Base-by-base conservation (phyloP, 2,888 invertebrate genomes). In the Tenthredo amoena region DNA sequence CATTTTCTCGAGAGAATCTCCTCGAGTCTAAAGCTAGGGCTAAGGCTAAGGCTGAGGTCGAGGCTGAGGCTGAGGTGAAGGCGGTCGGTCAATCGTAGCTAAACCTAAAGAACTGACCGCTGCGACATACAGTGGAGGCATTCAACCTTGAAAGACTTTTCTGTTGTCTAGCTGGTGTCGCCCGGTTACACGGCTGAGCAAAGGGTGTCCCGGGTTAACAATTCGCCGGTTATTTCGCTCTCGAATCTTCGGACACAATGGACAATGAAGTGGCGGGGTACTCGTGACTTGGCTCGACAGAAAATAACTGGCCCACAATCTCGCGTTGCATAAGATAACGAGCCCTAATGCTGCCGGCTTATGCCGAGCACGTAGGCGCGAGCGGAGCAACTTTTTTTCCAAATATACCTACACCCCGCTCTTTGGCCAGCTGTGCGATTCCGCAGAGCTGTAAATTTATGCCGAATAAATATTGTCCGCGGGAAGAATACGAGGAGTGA, bases 311-410 rank as follows among this genome's bases (percentile, higher is more conserved):
- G 71, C 71, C 83, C 79, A 37, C 86, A 81, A 88, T 87, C 87
- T 86, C 86, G 21, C 58, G 85, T 86, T 85, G 85, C 74, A 85
- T 77, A 84, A 86, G 88, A 87, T 87, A 87, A 86, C 86, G 71
- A 85, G 85, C 85, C 86, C 89, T 87, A 90, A 90, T 87, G 87
- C 84, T 86, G 84, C 85, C 88, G 89, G 88, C 26, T 91, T 89
- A 91, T 91, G 91, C 91, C 84, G 88, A 74, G 89, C 91, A 91
- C 91, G 91, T 91, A 90, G 86, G 84, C 87, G 83, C 88, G 88
- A 90, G 88, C 90, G 4, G 62, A 89, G 91, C 89, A 90, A 90
- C 89, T 89, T 90, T 91, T 91, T 91, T 91, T 91, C 89, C 89
- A 91, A 91, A 90, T 90, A 83, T 37, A 83, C 47, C 18, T n/a